Base-by-base conservation (phyloP, 2,797 vertebrate species). In the Adelosebastes latens region DNA sequence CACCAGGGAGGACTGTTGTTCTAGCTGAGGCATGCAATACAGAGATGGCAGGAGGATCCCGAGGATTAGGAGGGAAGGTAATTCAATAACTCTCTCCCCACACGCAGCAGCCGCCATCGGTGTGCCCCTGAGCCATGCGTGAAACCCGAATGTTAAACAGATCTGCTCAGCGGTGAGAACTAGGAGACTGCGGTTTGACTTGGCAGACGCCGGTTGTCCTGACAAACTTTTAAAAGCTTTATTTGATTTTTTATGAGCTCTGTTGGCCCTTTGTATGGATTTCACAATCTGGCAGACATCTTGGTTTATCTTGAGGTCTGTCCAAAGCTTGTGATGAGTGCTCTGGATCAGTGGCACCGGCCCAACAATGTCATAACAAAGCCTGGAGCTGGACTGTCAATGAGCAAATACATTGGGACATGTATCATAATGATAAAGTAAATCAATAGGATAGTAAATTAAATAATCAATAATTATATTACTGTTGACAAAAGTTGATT, bases 21-120 rank as follows among this genome's bases (percentile, higher is more conserved):
- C 70, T 14, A 80, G 79, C 84, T 79, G 68, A 87, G 74, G n/a
- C 63, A 2, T 18, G 72, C 63, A 63, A 59, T 80, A 69, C 25
- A 14, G 52, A 0, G 8, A 46, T 13, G 60, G 66, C 68, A 69
- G 73, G 66, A 73, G 77, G 73, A 76, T 69, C 59, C 18, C 1
- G 4, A 27, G 55, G 66, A 78, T 79, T 49, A 75, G 55, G 6
- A 77, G 31, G 11, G 65, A 69, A 64, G 34, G 36, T 63, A 79
- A 80, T 75, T 66, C n/a, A 75, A 69, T 74, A 61, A 56, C 36
- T 2, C 31, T 32, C 39, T 39, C 36, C 31, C 34, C 42, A 22
- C 77, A 53, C 32, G 75, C 80, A 65, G 74, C 66, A n/a, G 31
- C 65, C 5, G 24, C 34, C 67, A 0, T 81, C 72, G 36, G 3